phyloP scores from a whole-genome alignment of 35 echinoderm and acorn worm species.

The Eucidaris tribuloides region DNA sequence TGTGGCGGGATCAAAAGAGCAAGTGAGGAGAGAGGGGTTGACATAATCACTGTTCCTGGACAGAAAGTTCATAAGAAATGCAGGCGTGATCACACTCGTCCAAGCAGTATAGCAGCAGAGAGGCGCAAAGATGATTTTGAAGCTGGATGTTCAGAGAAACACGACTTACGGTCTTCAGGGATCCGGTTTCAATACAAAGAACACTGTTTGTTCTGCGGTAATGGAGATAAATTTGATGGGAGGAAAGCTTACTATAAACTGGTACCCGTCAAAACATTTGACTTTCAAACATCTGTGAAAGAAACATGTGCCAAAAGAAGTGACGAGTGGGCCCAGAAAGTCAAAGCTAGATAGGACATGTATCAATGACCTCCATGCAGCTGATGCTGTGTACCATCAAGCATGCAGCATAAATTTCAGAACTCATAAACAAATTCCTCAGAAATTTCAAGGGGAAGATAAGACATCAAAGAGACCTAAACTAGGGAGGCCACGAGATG shows the following conservation, averaged over 20 bases:
- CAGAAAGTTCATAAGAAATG: conserved; percentile 22
- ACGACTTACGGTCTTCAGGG: neutral
- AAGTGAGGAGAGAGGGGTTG: neutral
- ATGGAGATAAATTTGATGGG: conserved; percentile 9
- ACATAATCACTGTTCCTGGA: conserved; percentile 1
- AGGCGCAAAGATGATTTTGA: neutral
- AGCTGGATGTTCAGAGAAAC: neutral
- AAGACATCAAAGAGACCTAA: neutral
- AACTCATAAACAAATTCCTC: neutral
- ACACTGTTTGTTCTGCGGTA: conserved; percentile 10
- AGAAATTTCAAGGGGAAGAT: neutral
- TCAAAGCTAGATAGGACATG: neutral
- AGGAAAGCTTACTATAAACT: neutral
- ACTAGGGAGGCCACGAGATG: conserved; percentile 23
- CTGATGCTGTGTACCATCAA: conserved; percentile 52
- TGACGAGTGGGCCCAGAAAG: conserved; percentile 11
- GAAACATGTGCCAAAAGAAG: neutral
- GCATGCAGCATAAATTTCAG: conserved; percentile 27
- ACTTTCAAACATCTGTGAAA: conserved; percentile 17
- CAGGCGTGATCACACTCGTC: neutral
- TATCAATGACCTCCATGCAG: conserved; percentile 21
- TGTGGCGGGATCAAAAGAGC: conserved; percentile 8
- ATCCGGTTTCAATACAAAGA: neutral
- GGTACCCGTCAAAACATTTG: conserved; percentile 24
- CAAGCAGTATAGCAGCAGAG: neutral